Percentiles rank a stretch among this genome's conserved stretches.
These are phyloP conservation scores for Orchestia grillus DNA, from an alignment of 1,140 invertebrate species.

Conservation along the genomic window DNA sequence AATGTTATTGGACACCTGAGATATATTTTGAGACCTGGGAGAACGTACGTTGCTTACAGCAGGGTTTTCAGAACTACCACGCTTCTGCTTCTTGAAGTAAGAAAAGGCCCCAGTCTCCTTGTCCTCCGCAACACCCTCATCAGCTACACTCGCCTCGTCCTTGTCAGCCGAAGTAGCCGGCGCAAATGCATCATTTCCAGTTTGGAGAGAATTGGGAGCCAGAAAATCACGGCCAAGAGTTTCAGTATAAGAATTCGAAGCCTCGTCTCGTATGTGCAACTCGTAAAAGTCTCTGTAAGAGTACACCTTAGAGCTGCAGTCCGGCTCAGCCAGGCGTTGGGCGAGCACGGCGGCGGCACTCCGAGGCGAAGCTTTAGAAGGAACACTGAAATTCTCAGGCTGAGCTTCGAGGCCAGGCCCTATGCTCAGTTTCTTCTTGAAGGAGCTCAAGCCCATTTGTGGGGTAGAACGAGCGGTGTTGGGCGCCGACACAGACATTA, in stretches of 20 bases:
- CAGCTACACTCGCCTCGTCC: neutral
- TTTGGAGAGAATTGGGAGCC: neutral
- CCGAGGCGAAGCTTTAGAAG: neutral
- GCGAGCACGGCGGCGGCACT: neutral
- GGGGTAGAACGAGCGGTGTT: neutral
- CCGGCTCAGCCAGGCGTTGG: neutral
- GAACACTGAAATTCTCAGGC: neutral
- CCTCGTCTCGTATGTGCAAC: neutral
- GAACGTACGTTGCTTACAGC: neutral
- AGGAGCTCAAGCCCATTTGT: conserved; percentile 21
- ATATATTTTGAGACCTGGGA: neutral
- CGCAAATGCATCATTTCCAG: neutral
- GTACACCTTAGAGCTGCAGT: neutral
- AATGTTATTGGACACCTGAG: neutral
- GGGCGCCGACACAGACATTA: neutral
- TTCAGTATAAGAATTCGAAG: neutral
- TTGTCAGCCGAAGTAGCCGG: neutral
- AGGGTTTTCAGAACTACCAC: neutral
- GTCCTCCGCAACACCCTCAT: neutral
- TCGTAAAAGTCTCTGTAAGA: neutral
- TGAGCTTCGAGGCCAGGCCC: neutral
- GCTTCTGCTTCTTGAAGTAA: conserved; percentile 26
- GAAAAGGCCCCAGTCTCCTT: neutral
- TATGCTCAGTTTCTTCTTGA: conserved; percentile 26
- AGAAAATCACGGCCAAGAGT: neutral